Conservation (phyloP, 2,888 invertebrate genomes). For the Diarsia mendica region DNA sequence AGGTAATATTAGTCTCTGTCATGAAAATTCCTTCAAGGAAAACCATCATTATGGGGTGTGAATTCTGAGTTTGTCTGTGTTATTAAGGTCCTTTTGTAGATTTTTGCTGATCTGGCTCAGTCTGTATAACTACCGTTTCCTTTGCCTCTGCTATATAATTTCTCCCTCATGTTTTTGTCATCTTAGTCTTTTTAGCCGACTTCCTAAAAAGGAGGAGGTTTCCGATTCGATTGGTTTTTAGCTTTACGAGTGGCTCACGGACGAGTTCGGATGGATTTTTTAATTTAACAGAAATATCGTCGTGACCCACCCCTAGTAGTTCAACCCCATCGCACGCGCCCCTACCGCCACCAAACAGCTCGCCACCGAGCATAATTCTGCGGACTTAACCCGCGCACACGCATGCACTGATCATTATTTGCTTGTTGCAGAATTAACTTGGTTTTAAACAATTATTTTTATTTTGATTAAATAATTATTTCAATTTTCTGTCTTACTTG, state of each 20-base stretch:
- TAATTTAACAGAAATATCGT: conserved; percentile 46
- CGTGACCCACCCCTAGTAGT: conserved; percentile 69
- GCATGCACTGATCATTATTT: conserved; percentile 78
- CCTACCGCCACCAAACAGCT: conserved; percentile 75
- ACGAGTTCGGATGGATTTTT: background rate
- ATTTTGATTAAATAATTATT: conserved; percentile 13
- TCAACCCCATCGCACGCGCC: conserved; percentile 69
- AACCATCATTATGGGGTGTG: no score
- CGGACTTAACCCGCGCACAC: conserved; percentile 80
- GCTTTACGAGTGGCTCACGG: background rate
- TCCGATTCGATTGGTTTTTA: background rate
- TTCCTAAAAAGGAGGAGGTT: no score
- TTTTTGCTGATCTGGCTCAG: background rate
- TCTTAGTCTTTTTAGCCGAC: background rate
- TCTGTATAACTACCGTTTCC: background rate
- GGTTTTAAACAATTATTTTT: conserved; percentile 4
- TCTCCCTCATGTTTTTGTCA: background rate
- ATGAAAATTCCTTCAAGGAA: background rate
- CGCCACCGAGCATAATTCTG: conserved; percentile 89
- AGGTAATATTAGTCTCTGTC: background rate
- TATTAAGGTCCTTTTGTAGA: background rate
- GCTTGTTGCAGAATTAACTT: conserved; percentile 82
- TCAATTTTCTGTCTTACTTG: background rate
- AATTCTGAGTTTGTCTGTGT: background rate
- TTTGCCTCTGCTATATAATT: background rate